Evolutionary conservation across 2,113 vertebrate species (phyloP), one percentile per base, ranked within the genome.

Genomic region (Monarcha castaneiventris): DNA sequence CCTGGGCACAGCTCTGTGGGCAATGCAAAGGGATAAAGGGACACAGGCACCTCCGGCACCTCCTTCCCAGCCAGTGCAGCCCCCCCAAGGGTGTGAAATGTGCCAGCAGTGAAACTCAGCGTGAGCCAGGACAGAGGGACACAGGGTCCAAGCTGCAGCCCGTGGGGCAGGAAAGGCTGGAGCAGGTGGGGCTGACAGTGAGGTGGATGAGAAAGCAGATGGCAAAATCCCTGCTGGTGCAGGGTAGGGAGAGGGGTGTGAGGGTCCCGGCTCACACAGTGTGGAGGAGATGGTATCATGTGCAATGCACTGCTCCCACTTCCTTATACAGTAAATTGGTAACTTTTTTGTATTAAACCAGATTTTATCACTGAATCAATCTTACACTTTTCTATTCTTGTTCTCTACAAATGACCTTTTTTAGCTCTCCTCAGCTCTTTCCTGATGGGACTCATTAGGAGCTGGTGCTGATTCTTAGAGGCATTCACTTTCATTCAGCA

Each of bases 301-400:
- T 84, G 61, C 90, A 75, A 13, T 61, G 77, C 58, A 73, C 80
- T 64, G 54, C 49, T 90, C 83, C 75, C 75, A 89, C 93, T 97
- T 93, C 96, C 96, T 96, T 97, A 96, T 97, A 97, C 94, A 97
- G 96, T 96, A 96, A 97, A 96, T 96, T 93, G 80, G 94, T 94
- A 33, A 94, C 77, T 89, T 96, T 94, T 96, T 97, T 94, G 86
- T 92, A 79, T 96, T 92, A 92, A 97, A 96, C 89, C 92, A 96
- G 92, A 78, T 95, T 95, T 96, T 97, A 97, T 96, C 96, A 76
- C 92, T 10, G 80, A 93, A 84, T 92, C 76, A 87, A 43, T 96
- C 93, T 96, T 90, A 52, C 93, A 93, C 85, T 96, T 96, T 94
- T 96, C 94, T 97, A 96, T 97, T 97, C 94, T 95, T 48, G 92